These are phyloP conservation scores for Nestor notabilis DNA, from an alignment of 2,113 vertebrate species.

Conservation along the genomic window DNA sequence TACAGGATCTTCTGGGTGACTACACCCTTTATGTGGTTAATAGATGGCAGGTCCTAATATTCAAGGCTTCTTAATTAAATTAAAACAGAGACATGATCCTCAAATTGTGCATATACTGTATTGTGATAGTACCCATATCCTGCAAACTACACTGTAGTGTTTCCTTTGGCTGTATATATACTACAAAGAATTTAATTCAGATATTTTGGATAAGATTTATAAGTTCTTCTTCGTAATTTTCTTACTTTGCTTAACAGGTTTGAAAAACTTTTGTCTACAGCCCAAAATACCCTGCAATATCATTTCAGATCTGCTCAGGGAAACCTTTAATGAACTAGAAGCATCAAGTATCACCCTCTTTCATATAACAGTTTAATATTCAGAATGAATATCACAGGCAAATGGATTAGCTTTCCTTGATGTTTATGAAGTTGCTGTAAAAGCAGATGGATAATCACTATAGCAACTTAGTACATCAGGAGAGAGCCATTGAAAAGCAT, in stretches of 20 bases:
- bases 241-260: neutral
- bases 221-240: neutral
- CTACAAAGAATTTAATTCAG: neutral
- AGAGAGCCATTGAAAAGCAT: constrained; percentile 44
- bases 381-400: constrained; percentile 32
- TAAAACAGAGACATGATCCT: neutral
- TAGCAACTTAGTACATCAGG: constrained; percentile 49
- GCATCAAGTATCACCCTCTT: neutral
- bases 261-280: neutral
- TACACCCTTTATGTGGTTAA: neutral
- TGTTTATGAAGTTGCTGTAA: constrained; percentile 52
- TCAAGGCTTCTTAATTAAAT: neutral
- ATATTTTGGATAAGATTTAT: neutral
- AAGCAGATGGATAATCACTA: constrained; percentile 66
- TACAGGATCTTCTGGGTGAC: neutral
- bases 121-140: neutral
- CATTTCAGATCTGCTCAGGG: neutral
- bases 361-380: constrained; percentile 47
- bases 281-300: neutral
- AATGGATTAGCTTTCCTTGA: constrained; percentile 49
- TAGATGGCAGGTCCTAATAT: neutral
- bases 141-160: neutral
- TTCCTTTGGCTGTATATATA: neutral
- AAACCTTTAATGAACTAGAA: constrained; percentile 23
- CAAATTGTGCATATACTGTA: neutral